Conservation (phyloP, 2,113 vertebrate genomes). For the Gymnogyps californianus region DNA sequence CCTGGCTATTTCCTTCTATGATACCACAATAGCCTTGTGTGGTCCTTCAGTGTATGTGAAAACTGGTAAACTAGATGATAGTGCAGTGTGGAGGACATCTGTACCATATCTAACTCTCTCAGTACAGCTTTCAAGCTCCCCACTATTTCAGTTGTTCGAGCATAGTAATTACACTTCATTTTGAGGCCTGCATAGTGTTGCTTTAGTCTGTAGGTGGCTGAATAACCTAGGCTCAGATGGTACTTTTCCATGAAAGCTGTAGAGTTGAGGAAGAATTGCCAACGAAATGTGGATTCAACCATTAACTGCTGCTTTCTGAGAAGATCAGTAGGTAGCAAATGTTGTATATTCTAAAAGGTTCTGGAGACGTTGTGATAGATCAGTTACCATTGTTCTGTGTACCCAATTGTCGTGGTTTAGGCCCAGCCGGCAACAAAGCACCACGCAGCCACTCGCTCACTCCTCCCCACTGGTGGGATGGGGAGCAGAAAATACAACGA, state of each 20-base stretch:
- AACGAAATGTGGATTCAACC: background rate
- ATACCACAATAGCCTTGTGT: background rate
- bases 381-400: background rate
- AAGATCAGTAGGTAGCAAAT: background rate
- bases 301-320: background rate
- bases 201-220: background rate
- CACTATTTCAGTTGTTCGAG: background rate
- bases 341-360: background rate
- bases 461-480: too few species aligned
- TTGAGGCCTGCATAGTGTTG: background rate
- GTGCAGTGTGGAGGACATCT: background rate
- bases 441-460: too few species aligned
- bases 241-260: background rate
- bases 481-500: too few species aligned
- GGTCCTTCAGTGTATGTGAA: background rate
- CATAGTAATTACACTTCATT: background rate
- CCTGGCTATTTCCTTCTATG: background rate
- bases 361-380: background rate
- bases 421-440: too few species aligned
- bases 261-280: background rate
- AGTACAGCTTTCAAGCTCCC: background rate
- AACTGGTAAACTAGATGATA: background rate
- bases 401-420: too few species aligned
- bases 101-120: background rate
- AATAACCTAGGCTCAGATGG: background rate